Percentiles rank a stretch among this genome's conserved stretches.
Conservation (phyloP, 2,888 invertebrate genomes). For the Lycia hirtaria region DNA sequence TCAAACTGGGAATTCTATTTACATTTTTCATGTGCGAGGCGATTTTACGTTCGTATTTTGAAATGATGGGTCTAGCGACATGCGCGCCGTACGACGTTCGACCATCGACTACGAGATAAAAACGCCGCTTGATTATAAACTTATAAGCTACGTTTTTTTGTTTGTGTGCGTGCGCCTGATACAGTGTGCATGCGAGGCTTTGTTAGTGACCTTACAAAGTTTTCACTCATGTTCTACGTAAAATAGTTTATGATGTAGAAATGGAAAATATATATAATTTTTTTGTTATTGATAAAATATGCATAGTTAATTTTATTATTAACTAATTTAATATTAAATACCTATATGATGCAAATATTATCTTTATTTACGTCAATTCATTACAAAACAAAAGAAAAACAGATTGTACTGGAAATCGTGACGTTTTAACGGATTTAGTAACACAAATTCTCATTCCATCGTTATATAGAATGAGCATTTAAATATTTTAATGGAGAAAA, state of each 20-base stretch:
- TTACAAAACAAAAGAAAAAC: too few species aligned
- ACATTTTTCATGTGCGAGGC: constrained; percentile 63
- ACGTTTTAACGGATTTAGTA: too few species aligned
- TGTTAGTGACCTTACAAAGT: constrained; percentile 76
- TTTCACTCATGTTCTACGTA: constrained; percentile 64
- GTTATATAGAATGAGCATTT: too few species aligned
- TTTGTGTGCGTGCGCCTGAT: constrained; percentile 75
- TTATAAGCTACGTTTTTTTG: constrained; percentile 84
- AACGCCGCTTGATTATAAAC: constrained; percentile 84
- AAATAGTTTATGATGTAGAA: constrained; percentile 30
- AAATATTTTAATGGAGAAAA: too few species aligned
- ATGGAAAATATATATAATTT: background rate
- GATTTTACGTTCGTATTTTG: constrained; percentile 71
- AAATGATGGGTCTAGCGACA: constrained; percentile 69
- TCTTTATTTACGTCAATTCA: too few species aligned
- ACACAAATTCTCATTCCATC: too few species aligned
- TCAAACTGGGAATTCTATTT: constrained; percentile 57
- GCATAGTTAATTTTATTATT: too few species aligned
- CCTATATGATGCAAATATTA: too few species aligned
- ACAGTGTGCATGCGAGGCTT: constrained; percentile 73
- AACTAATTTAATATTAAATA: too few species aligned
- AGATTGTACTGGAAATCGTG: too few species aligned
- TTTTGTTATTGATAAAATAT: background rate
- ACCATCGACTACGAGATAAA: constrained; percentile 84
- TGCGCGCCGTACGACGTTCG: constrained; percentile 78